Base-by-base conservation (phyloP, 2,888 invertebrate species). In the Acrobasis suavella region DNA sequence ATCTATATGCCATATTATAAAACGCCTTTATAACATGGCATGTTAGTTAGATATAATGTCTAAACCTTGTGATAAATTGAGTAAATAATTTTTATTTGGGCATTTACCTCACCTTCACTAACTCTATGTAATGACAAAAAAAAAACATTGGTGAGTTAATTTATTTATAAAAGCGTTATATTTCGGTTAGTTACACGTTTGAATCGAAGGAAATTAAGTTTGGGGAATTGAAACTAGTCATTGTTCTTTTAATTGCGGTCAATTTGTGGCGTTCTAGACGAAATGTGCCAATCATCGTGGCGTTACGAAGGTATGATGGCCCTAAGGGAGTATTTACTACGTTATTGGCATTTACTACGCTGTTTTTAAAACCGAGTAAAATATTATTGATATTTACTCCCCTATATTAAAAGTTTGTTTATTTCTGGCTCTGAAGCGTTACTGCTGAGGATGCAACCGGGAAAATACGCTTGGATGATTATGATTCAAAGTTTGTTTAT, bases 211-310 rank as follows among this genome's bases (percentile, higher is more conserved):
- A 91, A 91, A 91, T 92, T 91, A 83, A 87, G 88, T 91, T 92
- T 91, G 82, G 87, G 86, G 88, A 89, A 91, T 90, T 90, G 90
- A 91, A 90, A 90, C 85, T 85, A 82, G 85, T 89, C 89, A 89
- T 91, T 92, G 92, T 91, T 91, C 88, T 90, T 90, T 89, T 92
- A 90, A 91, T 90, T 91, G 91, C 86, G 83, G 87, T 85, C 88
- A 88, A 87, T 91, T 91, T 89, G 85, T 81, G 82, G 82, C 89
- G 91, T 91, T 92, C 89, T 89, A 87, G 83, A 73, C 76, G 89
- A 91, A 90, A 89, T 86, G 75, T 89, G 91, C 91, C 73, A 74
- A 87, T 92, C 91, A 92, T 89, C 78, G 83, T 71, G 77, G 60
- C 72, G 72, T 70, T 74, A 73, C 68, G 69, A 69, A 69, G 67